Evolutionary conservation across 2,113 vertebrate genomes (phyloP).

Genomic region (Gopherus evgoodei): DNA sequence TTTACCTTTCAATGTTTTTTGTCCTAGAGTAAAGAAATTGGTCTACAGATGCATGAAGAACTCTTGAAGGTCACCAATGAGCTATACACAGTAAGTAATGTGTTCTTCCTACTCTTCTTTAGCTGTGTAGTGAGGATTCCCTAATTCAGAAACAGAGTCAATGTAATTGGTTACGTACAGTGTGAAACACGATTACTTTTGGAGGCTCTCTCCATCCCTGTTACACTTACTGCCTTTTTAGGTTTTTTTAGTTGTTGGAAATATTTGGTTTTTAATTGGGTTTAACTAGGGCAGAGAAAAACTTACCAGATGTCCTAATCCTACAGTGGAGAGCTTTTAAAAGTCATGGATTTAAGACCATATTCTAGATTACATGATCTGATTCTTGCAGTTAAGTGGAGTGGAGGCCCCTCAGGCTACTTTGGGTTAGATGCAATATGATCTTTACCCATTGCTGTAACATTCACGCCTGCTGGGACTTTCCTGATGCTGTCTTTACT

Average conservation of each 20-base stretch:
- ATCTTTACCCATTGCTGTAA: background rate
- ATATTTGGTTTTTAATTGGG: accelerated
- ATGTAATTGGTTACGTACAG: accelerated
- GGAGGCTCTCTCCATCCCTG: background rate
- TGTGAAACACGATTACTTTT: accelerated
- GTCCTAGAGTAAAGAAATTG: conserved; percentile 96
- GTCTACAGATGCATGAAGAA: conserved; percentile 96
- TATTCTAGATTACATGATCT: accelerated
- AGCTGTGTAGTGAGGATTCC: accelerated
- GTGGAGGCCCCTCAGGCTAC: background rate
- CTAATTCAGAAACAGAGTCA: accelerated
- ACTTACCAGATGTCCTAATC: accelerated
- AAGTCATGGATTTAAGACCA: accelerated
- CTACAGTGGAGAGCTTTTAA: accelerated
- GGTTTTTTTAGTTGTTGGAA: accelerated
- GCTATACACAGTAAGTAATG: conserved; percentile 93
- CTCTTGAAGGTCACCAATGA: conserved; percentile 95
- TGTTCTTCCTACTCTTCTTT: accelerated
- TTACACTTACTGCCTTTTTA: accelerated
- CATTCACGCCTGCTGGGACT: accelerated
- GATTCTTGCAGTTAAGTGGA: accelerated
- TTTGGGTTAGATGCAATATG: accelerated
- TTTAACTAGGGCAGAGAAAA: background rate
- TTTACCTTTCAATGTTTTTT: background rate
- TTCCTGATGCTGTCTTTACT: accelerated